Base-by-base conservation (phyloP, 2,797 vertebrate genomes). In the Bryconaethiops microstoma region DNA sequence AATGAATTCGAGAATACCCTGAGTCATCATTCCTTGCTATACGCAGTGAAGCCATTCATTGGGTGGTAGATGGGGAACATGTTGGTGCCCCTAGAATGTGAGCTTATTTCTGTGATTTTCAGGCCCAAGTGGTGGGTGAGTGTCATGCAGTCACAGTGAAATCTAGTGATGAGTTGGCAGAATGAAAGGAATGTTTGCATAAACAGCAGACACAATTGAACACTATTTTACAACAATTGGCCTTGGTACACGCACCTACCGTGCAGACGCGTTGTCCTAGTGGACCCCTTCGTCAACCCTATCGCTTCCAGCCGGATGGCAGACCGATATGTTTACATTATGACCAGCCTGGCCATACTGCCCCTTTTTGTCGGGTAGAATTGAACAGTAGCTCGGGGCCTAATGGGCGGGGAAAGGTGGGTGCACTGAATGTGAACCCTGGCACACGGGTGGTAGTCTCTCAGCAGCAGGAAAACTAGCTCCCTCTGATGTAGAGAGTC, bases 341-440 rank as follows among this genome's bases (percentile, higher is more conserved):
- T 63, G 23, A 19, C 13, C 7, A 50, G 17, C 40, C 57, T 12
- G 67, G 57, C 10, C 68, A 79, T 21, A 19, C 50, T 7, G 48
- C 14, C 5, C 3, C 29, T 4, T 65, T 25, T 35, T 76, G 59
- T 19, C 2, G 7, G 10, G 6, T 40, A 23, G 2, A 25, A 0
- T 0, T 9, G 83, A 89, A 84, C 79, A 48, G 29, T 83, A 86
- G 89, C 87, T 87, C 86, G 73, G 77, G 79, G 39, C 14, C 40
- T 19, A n/a, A 7, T n/a, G 60, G 48, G 23, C 29, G 8, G 73
- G 67, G n/a, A 64, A 39, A 39, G 42, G 64, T 23, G 13, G 68
- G 39, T 21, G 17, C 25, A 21, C 9, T 4, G 3, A n/a, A 1
- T 35, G 35, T 35, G 35, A 35, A 35, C 35, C 35, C 35, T n/a